These are phyloP conservation scores for Pangasius djambal DNA, from an alignment of 2,797 vertebrate genomes.

Conservation along the genomic window DNA sequence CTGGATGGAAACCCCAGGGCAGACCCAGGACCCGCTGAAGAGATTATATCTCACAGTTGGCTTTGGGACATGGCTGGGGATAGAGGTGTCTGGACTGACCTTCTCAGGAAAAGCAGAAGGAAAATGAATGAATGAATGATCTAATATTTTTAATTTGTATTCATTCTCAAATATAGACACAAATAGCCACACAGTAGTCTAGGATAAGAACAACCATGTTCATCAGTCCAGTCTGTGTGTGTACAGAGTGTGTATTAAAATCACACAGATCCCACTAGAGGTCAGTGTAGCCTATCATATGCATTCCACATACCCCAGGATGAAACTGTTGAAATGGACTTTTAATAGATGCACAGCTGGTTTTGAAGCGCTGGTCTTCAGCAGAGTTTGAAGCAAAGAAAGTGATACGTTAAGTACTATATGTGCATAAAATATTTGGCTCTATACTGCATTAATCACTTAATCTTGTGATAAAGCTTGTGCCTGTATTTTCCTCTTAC, in stretches of 20 bases:
- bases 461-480: neutral
- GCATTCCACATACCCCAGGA: neutral
- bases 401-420: neutral
- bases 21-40: neutral
- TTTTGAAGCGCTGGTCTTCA: neutral
- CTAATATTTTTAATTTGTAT: neutral
- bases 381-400: neutral
- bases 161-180: neutral
- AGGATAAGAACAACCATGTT: neutral
- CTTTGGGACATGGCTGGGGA: neutral
- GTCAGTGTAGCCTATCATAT: slow-evolving; percentile 37
- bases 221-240: neutral
- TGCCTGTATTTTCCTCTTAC: neutral
- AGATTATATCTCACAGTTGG: neutral
- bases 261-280: slow-evolving; percentile 38
- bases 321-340: neutral
- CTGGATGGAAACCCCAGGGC: neutral
- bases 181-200: neutral
- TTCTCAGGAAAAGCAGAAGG: neutral
- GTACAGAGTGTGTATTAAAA: neutral
- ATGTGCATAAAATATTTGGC: neutral
- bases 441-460: neutral
- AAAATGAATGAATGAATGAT: neutral
- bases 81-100: neutral
- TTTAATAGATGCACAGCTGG: neutral